These are phyloP conservation scores for Python bivittatus DNA, from an alignment of 2,113 vertebrate genomes.

Conservation along the genomic window DNA sequence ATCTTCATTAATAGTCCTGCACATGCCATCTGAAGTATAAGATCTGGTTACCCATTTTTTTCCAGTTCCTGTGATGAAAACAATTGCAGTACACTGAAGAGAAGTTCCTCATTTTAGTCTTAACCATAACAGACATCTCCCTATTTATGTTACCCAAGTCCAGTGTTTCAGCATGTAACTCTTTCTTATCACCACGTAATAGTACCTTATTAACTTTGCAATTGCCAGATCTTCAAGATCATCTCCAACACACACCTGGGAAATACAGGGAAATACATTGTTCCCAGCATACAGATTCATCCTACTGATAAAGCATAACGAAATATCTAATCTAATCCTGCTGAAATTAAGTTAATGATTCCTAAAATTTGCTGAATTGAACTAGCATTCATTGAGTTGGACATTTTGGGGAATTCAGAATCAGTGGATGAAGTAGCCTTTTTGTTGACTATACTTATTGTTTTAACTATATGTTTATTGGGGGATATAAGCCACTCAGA, in stretches of 20 bases:
- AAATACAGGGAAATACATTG: background rate
- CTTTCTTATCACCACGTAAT: background rate
- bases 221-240: background rate
- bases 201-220: background rate
- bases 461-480: no score
- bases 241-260: background rate
- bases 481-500: background rate
- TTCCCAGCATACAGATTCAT: background rate
- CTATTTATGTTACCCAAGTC: background rate
- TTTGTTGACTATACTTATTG: background rate
- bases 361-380: background rate
- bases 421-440: background rate
- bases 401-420: background rate
- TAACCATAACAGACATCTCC: background rate
- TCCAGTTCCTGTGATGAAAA: conserved; percentile 34
- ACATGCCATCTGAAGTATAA: conserved; percentile 12
- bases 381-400: background rate
- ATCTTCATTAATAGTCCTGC: conserved; percentile 52
- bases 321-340: background rate
- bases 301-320: background rate
- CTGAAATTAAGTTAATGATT: background rate
- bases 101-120: conserved; percentile 23
- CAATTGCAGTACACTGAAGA: background rate
- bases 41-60: conserved; percentile 47
- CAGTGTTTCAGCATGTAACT: background rate